Percentiles rank a stretch among this genome's conserved stretches.
Conservation (phyloP, 2,888 invertebrate genomes). For the Pandemis corylana region DNA sequence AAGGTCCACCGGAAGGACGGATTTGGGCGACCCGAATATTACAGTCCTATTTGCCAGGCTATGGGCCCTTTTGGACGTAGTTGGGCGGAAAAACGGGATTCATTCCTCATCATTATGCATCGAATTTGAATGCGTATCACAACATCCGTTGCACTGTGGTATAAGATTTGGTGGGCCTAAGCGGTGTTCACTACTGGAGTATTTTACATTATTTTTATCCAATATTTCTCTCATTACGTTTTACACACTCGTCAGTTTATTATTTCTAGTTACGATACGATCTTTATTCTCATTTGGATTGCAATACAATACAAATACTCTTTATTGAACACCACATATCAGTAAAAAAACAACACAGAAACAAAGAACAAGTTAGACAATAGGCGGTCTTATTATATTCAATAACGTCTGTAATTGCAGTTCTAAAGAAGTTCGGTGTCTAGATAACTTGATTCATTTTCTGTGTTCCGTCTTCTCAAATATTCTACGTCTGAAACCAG, state of each 20-base stretch:
- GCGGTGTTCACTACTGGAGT: neutral
- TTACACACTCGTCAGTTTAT: neutral
- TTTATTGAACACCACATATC: no score
- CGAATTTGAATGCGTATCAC: constrained; percentile 9
- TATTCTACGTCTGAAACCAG: neutral
- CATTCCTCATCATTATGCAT: constrained; percentile 8
- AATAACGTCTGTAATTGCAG: no score
- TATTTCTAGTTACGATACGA: neutral
- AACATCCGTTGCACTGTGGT: neutral
- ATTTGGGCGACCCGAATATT: constrained; percentile 32
- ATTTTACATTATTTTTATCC: neutral
- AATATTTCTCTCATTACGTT: neutral
- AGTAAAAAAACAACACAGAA: no score
- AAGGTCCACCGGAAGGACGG: constrained; percentile 40
- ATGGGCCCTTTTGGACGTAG: constrained; percentile 8
- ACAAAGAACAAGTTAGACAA: no score
- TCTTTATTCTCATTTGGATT: no score
- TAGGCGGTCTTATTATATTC: no score
- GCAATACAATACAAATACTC: no score
- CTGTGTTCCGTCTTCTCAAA: no score
- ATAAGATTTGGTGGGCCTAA: neutral
- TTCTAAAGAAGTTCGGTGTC: no score
- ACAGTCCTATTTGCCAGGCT: neutral
- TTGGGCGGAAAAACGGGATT: constrained; percentile 13
- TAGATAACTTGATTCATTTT: no score